Conservation (phyloP, 2,113 vertebrate genomes). For the Calidris pygmaea region DNA sequence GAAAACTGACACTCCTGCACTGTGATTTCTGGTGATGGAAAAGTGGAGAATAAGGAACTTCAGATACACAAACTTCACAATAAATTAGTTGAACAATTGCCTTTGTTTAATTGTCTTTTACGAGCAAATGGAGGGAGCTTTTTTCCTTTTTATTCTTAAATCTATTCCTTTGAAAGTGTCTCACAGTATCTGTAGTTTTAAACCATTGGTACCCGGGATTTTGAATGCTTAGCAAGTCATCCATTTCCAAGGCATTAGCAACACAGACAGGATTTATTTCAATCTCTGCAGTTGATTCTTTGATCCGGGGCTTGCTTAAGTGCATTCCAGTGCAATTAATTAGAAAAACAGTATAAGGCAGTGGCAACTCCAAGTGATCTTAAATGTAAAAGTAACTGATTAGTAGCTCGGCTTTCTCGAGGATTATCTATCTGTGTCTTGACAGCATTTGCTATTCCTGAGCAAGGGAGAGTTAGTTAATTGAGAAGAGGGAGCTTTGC, state of each 20-base stretch:
- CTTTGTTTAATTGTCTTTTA: constrained; percentile 12
- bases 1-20: neutral
- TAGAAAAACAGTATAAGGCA: constrained; percentile 35
- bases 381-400: constrained; percentile 40
- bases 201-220: neutral
- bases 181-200: neutral
- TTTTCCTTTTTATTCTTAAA: neutral
- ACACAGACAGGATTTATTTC: constrained; percentile 58
- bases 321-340: constrained; percentile 64
- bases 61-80: neutral
- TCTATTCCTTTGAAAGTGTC: constrained; percentile 2
- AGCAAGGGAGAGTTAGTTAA: neutral
- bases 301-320: constrained; percentile 52
- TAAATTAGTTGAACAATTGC: neutral
- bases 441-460: neutral
- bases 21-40: neutral
- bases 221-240: constrained; percentile 39
- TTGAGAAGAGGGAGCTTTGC: neutral
- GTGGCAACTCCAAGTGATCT: constrained; percentile 33
- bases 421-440: constrained; percentile 17
- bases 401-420: constrained; percentile 33
- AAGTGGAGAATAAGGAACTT: neutral
- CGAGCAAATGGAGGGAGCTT: neutral
- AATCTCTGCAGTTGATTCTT: constrained; percentile 53
- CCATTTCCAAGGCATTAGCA: constrained; percentile 43